Conservation (phyloP, 1,140 invertebrate species). For the Sarcophaga bullata region DNA sequence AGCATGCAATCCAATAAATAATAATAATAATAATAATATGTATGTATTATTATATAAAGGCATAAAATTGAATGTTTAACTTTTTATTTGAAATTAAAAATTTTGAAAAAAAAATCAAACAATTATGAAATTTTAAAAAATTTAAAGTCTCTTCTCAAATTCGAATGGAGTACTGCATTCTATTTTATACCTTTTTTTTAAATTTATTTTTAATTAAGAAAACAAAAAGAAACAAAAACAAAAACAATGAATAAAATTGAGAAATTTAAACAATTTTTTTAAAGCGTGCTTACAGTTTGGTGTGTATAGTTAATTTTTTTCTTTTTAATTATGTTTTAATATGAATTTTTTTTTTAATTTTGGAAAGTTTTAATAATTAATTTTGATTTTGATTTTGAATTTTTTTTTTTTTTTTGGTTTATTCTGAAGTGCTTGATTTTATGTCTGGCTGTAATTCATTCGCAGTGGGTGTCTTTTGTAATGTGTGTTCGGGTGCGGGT, state of each 20-base stretch:
- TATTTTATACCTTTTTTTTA: too few species aligned
- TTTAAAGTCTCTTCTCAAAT: too few species aligned
- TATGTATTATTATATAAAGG: not conserved
- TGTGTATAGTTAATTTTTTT: not conserved
- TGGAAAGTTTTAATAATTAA: not conserved
- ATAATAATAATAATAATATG: not conserved
- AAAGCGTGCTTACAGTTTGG: conserved; percentile 28
- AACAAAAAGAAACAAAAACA: too few species aligned
- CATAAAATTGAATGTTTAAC: not conserved
- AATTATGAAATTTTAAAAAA: too few species aligned
- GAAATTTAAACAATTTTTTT: not conserved
- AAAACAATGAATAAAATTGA: too few species aligned
- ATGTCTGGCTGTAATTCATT: conserved; percentile 47
- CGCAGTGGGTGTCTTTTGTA: conserved; percentile 45
- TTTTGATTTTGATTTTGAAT: conserved; percentile 36
- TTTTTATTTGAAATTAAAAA: too few species aligned
- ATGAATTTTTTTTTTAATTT: too few species aligned
- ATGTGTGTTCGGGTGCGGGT: conserved; percentile 41
- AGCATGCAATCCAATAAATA: conserved; percentile 10
- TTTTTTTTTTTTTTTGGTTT: conserved; percentile 50
- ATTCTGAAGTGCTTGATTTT: conserved; percentile 46
- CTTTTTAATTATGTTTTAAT: too few species aligned
- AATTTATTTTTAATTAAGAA: too few species aligned
- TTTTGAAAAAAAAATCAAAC: too few species aligned
- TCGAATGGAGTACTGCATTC: too few species aligned